Base-by-base conservation (phyloP, 1,140 invertebrate species). In the Argopecten irradians region DNA sequence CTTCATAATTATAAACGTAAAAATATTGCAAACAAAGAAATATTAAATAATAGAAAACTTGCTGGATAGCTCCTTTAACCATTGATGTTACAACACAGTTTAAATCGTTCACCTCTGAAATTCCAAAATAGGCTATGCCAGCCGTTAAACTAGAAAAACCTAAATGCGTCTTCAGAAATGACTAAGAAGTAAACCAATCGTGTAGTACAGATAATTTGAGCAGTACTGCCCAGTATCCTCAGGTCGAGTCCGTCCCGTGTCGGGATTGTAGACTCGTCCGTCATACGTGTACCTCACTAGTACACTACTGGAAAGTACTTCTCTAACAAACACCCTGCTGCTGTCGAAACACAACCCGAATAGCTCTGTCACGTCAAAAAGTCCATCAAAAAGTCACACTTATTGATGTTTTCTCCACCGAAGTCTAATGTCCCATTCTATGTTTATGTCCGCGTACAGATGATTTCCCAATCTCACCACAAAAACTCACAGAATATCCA, bases 221-320 rank as follows among this genome's bases (percentile, higher is more conserved):
- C 55, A 3, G 55, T 28, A 71, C 55, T 71, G 55, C 7, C 55
- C 55, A 71, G 55, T 71, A 71, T 71, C 13, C 16, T 92, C 92
- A 89, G 85, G 89, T 83, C 35, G 33, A 84, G 86, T 85, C 88
- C 86, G 86, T 87, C 91, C 89, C 55, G 16, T 32, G 5, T 84
- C 82, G 86, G 91, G 90, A 88, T 93, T 92, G 87, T 84, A 82
- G 85, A 86, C 86, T 86, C 43, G 33, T 87, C 90, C 89, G 82
- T 93, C 92, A 93, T 91, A 89, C 46, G 39, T 39, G 89, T 85
- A 89, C 83, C 84, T 85, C 43, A 90, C 89, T 83, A 85, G 85
- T 82, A 83, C 87, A 84, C 85, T 88, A 55, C 71, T 83, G 87
- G 55, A 87, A 36, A 46, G 43, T 83, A 83, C 32, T 84, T 34